A percentile compares a stretch with the other conserved stretches of the same genome.
Conservation (phyloP, 2,888 invertebrate genomes). For the Hartigia nigra region DNA sequence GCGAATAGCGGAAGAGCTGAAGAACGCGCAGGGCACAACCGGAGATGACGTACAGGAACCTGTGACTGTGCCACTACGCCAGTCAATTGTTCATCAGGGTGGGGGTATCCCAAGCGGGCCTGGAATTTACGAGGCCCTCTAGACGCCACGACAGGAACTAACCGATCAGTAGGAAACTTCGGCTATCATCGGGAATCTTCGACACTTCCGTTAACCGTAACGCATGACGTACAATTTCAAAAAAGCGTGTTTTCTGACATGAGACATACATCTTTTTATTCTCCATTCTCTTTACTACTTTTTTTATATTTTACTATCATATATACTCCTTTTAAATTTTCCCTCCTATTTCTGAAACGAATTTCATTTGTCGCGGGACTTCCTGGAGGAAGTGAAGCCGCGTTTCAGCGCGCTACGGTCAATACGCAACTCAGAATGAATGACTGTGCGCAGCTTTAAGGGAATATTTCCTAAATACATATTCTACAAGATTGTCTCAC, state of each 20-base stretch:
- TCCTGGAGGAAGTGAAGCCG: neutral
- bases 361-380: neutral
- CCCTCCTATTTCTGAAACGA: neutral
- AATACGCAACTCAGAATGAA: neutral
- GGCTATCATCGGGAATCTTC: neutral
- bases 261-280: neutral
- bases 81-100: neutral
- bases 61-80: neutral
- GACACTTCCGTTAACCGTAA: neutral
- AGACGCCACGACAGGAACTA: neutral
- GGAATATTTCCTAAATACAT: neutral
- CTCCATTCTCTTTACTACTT: neutral
- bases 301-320: neutral
- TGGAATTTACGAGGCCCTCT: neutral
- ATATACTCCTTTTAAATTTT: neutral
- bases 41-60: slow-evolving; percentile 30
- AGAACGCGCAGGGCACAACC: slow-evolving; percentile 18
- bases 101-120: neutral
- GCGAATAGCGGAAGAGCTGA: slow-evolving; percentile 38
- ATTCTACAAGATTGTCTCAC: slow-evolving; percentile 25
- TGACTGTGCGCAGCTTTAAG: neutral
- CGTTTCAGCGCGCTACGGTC: neutral
- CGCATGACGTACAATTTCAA: neutral
- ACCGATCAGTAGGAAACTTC: neutral
- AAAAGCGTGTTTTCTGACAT: neutral